Base-by-base conservation (phyloP, 2,888 invertebrate species). In the Microctonus aethiopoides region DNA sequence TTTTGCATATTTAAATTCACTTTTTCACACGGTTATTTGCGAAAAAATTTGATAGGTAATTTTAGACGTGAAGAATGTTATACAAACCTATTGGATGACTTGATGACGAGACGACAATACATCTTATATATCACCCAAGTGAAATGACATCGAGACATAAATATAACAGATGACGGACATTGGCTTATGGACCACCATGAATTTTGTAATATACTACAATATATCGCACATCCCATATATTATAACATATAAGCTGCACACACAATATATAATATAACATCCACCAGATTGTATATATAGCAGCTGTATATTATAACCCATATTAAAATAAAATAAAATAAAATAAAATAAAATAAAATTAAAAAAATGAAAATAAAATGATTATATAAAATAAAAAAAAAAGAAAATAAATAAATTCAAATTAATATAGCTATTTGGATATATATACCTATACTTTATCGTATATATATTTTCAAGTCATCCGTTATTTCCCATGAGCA, bases 101-200 rank as follows among this genome's bases (percentile, higher is more conserved):
- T 46, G 46, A 16, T 46, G 46, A 46, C 39, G 39, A 39, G 16
- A 46, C 5, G 39, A 39, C 46, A 16, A 46, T 46, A 46, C 46
- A 46, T 46, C 46, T 46, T 46, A 46, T 46, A 46, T 46, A 46
- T 46, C 46, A 46, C 16, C 46, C 7, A 46, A 46, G 16, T 46
- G 16, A 6, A 46, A n/a, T 16, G 46, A 46, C 46, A 16, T 57
- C 72, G 72, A 69, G 81, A 81, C 76, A 79, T 80, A 81, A 76
- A 81, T 80, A 70, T 68, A 76, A 76, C 85, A 86, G 84, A 83
- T 81, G 85, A 85, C 78, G 76, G 78, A 77, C 85, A 84, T 80
- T 84, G 85, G 84, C 83, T 84, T 84, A 84, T 84, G 84, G 86
- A 85, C 86, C 86, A 86, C 86, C 86, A 71, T 81, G 83, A 82